Base-by-base conservation (phyloP, 2,113 vertebrate species). In the Platanista minor region DNA sequence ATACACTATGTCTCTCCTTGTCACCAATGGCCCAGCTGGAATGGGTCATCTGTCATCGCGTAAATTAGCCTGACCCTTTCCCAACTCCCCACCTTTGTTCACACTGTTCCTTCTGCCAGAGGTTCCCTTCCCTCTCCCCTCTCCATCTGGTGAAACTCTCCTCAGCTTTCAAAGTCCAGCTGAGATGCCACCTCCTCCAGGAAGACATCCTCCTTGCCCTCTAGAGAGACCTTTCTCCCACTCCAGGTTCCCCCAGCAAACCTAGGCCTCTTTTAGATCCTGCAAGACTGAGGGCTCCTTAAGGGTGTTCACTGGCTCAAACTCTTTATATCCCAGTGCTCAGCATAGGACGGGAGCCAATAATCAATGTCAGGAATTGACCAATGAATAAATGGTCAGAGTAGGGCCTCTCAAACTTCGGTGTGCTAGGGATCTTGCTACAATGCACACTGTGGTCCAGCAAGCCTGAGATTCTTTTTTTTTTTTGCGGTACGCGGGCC, bases 231-330 rank as follows among this genome's bases (percentile, higher is more conserved):
- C 33, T 11, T 39, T 33, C 13, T 39, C 74, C 33, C 27, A 4
- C 8, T n/a, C 23, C 23, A 21, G 64, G 39, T 15, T 43, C 46
- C 39, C n/a, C 3, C 13, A 59, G 75, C n/a, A 78, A 84, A 43
- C 12, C 5, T 5, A 29, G 64, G 72, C 18, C n/a, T 72, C n/a
- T 43, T 21, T 18, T 14, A n/a, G 23, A 36, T 43, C 57, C 86
- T 46, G 15, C 15, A 66, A 39, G 69, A 52, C 29, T 20, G 15
- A 78, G 71, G 9, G 29, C 21, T 33, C 57, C 52, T 59, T 3
- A 23, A 0, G 6, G 29, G 20, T 3, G 43, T n/a, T 2, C 4
- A 3, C 3, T 21, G n/a, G 57, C 8, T 62, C 62, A 14, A 14
- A 41, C 23, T 15, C 8, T 52, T 17, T 52, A 8, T 25, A 39